phyloP scores from a whole-genome alignment of 2,797 vertebrate genomes.

The Tenualosa thibaudeaui region DNA sequence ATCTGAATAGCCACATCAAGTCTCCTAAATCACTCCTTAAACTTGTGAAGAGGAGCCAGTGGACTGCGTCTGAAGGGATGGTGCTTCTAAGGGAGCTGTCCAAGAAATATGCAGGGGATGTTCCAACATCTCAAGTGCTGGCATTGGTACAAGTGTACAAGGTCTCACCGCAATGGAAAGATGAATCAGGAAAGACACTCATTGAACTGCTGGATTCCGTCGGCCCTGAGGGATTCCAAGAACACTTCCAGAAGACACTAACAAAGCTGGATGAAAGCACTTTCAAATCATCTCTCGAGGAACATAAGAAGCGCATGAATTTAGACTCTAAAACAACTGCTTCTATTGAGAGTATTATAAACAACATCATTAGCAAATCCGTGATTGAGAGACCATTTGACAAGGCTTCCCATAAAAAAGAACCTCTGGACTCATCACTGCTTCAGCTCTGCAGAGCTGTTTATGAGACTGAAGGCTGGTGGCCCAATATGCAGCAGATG shows the following conservation, averaged over 20 bases:
- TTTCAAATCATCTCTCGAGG: not conserved
- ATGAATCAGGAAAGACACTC: conserved; percentile 25
- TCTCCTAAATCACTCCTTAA: conserved; percentile 20
- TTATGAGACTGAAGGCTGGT: conserved; percentile 35
- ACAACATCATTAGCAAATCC: not conserved
- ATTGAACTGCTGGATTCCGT: conserved; percentile 19
- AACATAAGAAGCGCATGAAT: conserved; percentile 1
- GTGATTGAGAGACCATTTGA: not conserved
- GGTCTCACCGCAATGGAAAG: conserved; percentile 29
- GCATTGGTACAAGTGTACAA: conserved; percentile 29
- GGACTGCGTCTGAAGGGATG: conserved; percentile 28
- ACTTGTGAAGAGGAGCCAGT: conserved; percentile 26
- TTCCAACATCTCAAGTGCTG: conserved; percentile 18
- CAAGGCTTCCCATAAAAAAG: not conserved
- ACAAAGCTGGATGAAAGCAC: conserved; percentile 12
- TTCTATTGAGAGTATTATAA: not conserved
- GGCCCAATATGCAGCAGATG: conserved; percentile 40
- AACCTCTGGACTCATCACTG: not conserved
- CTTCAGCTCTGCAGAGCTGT: conserved; percentile 38
- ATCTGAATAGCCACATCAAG: conserved; percentile 1
- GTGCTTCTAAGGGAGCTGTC: conserved; percentile 32
- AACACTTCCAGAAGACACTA: conserved; percentile 3
- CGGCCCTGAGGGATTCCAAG: not conserved
- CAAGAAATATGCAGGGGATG: conserved; percentile 30
- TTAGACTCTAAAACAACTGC: not conserved